phyloP scores from a whole-genome alignment of 2,888 invertebrate genomes.

The Eristalinus sepulchralis region DNA sequence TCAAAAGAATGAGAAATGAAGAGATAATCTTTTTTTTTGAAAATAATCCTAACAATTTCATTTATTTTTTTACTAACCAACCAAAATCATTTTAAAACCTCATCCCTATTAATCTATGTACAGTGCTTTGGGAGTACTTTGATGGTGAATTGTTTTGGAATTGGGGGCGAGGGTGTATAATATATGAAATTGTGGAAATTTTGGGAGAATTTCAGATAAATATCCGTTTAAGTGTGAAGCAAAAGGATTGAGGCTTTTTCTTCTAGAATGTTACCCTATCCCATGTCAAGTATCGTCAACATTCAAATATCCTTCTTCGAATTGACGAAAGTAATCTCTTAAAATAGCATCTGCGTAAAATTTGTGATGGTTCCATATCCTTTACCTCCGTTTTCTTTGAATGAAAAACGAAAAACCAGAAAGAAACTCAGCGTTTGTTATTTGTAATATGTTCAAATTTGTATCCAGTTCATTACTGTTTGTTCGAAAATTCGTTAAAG shows the following conservation, averaged over 20 bases:
- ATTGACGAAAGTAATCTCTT: neutral
- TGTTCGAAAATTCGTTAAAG: too few relatives aligned
- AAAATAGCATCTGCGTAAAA: too few relatives aligned
- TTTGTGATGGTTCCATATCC: too few relatives aligned
- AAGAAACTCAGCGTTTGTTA: too few relatives aligned
- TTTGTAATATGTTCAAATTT: too few relatives aligned
- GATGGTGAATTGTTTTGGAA: neutral
- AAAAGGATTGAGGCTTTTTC: too few relatives aligned
- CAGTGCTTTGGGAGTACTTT: constrained; percentile 9
- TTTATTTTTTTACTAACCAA: neutral
- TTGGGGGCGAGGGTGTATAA: neutral
- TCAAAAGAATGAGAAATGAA: constrained; percentile 21
- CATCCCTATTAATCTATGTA: neutral
- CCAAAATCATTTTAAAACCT: neutral
- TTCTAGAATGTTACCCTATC: too few relatives aligned
- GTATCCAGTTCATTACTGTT: too few relatives aligned
- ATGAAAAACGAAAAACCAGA: too few relatives aligned
- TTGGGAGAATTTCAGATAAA: neutral
- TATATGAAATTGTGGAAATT: neutral
- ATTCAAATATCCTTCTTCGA: neutral
- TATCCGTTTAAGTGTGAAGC: neutral
- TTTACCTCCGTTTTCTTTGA: too few relatives aligned
- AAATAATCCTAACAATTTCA: constrained; percentile 1
- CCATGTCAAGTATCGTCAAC: too few relatives aligned
- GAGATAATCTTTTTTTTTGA: neutral